Evolutionary conservation across 2,113 vertebrate genomes (phyloP).

Genomic region (Ivindomyrus marchei): DNA sequence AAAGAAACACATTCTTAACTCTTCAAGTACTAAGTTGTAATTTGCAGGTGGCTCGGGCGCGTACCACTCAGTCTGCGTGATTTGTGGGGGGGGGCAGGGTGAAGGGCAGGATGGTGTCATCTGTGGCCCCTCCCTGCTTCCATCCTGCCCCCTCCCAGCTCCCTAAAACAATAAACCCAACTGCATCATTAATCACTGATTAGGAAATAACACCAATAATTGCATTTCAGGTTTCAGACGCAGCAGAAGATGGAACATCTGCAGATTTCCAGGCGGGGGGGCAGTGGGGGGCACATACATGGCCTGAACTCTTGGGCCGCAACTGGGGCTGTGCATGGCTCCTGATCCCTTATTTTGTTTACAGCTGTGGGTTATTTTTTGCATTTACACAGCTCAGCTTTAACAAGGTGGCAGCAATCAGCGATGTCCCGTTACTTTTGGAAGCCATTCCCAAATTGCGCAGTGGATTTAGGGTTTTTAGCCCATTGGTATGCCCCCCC

Average conservation of each 20-base stretch:
- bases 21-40: slow-evolving; percentile 58
- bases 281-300: background rate
- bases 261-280: background rate
- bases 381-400: background rate
- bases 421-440: slow-evolving; percentile 52
- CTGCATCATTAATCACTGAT: slow-evolving; percentile 24
- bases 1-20: slow-evolving; percentile 62
- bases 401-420: slow-evolving; percentile 42
- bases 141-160: background rate
- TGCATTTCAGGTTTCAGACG: slow-evolving; percentile 8
- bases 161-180: slow-evolving; percentile 26
- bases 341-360: slow-evolving; percentile 16
- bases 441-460: background rate
- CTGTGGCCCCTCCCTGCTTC: slow-evolving; percentile 23
- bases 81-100: slow-evolving; percentile 32
- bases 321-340: background rate
- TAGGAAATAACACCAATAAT: slow-evolving; percentile 29
- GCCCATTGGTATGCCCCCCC: slow-evolving; percentile 43
- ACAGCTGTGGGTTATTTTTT: background rate
- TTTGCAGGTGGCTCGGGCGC: slow-evolving; percentile 62
- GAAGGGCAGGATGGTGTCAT: slow-evolving; percentile 10
- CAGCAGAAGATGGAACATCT: slow-evolving; percentile 7
- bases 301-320: slow-evolving; percentile 6
- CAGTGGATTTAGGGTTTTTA: background rate
- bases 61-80: slow-evolving; percentile 36